These are phyloP conservation scores for Lasioglossum baleicum DNA, from an alignment of 1,140 invertebrate species.

Conservation along the genomic window DNA sequence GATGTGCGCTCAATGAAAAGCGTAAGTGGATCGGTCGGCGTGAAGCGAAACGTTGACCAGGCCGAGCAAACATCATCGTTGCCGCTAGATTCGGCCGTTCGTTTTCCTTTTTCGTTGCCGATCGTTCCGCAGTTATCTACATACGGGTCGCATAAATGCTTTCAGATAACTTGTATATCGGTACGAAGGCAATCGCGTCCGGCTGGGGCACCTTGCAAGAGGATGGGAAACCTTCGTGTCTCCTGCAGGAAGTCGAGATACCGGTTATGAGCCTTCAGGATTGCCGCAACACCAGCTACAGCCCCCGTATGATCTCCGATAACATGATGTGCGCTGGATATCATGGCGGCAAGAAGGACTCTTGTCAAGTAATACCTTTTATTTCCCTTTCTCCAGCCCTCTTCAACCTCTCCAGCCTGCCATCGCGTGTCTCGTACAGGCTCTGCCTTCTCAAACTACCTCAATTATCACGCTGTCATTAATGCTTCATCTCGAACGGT, in stretches of 20 bases:
- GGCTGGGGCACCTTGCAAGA: slow-evolving; percentile 93
- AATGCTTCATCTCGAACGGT: too few relatives aligned
- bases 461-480: too few relatives aligned
- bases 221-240: slow-evolving; percentile 89
- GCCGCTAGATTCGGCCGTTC: not conserved
- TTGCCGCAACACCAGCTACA: slow-evolving; percentile 89
- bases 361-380: slow-evolving; percentile 85
- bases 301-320: slow-evolving; percentile 88
- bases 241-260: slow-evolving; percentile 90
- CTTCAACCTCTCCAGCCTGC: not conserved
- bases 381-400: not conserved
- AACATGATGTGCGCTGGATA: slow-evolving; percentile 94
- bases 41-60: too few relatives aligned
- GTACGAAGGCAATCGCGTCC: slow-evolving; percentile 85
- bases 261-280: slow-evolving; percentile 89
- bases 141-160: slow-evolving; percentile 53
- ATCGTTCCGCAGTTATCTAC: too few relatives aligned
- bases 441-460: too few relatives aligned
- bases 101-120: not conserved
- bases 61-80: too few relatives aligned
- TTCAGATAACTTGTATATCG: slow-evolving; percentile 85
- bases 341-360: slow-evolving; percentile 88
- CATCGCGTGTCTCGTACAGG: too few relatives aligned
- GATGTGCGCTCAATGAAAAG: slow-evolving; percentile 5
- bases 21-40: slow-evolving; percentile 10